Evolutionary conservation across 2,113 vertebrate genomes (phyloP), one percentile per base, ranked within the genome.

Genomic region (Ochotona princeps): DNA sequence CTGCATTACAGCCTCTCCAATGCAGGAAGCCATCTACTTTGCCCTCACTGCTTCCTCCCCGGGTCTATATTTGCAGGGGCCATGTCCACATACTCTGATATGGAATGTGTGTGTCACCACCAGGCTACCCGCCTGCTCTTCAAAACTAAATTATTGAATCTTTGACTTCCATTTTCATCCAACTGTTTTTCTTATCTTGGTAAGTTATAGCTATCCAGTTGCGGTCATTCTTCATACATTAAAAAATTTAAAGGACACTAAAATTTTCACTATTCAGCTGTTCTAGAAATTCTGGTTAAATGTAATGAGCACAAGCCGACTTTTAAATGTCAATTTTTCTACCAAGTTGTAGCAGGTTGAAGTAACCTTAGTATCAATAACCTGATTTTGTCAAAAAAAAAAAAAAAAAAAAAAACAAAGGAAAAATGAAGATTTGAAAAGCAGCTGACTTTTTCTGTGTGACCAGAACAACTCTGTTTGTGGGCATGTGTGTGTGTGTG

Each of bases 391-490:
- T 47, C 32, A 69, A 30, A 91, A 79, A 75, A 87, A 23, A 44
- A 57, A 79, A 26, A 20, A 30, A 38, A 88, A 85, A 96, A 67
- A n/a, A 79, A 75, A 87, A 23, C 51, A 57, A 79, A 26, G 25
- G 26, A 38, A 88, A 85, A 96, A 67, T 60, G 20, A 87, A 84
- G 54, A 69, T 65, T 78, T 32, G 32, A 51, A 95, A 94, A 90
- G 17, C 10, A 14, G 21, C 21, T 10, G 75, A 51, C 60, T 51
- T 49, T 69, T 38, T 85, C 17, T 75, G 5, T 85, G 57, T 25
- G 28, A 28, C 69, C 78, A 51, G 89, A 82, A 75, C 17, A 51
- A 14, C 32, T 89, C 30, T 74, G 15, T 70, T 5, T 67, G 26
- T 23, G 8, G n/a, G 1, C 35, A 13, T 78, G 35, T 47, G 1